Percentiles rank a stretch among this genome's conserved stretches.
phyloP scores from a whole-genome alignment of 1,140 invertebrate species.

The Thrips palmi region DNA sequence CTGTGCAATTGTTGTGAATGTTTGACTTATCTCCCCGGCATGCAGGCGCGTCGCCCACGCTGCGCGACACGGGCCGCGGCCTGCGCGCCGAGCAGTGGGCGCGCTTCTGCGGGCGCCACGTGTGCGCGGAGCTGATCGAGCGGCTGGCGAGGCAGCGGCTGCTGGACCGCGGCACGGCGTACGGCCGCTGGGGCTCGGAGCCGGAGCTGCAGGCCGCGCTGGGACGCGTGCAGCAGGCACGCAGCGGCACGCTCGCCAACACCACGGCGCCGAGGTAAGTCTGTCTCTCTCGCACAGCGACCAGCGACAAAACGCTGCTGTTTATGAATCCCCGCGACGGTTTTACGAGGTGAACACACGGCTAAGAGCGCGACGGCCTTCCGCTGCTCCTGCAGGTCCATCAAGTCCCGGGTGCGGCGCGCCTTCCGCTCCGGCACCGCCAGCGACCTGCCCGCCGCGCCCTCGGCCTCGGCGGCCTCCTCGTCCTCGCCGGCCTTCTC shows the following conservation, averaged over 20 bases:
- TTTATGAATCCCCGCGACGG: too few relatives aligned
- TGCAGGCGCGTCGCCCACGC: constrained; percentile 52
- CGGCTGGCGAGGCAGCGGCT: constrained; percentile 39
- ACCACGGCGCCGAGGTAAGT: too few relatives aligned
- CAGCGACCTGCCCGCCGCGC: constrained; percentile 17
- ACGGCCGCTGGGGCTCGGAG: constrained; percentile 35
- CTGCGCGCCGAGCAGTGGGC: constrained; percentile 63
- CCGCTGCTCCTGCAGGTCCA: constrained; percentile 22
- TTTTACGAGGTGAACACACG: too few relatives aligned
- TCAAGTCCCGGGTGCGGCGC: constrained; percentile 34
- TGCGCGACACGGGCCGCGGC: constrained; percentile 48
- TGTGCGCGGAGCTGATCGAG: constrained; percentile 55
- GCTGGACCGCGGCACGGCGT: constrained; percentile 32
- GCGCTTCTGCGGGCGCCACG: constrained; percentile 49
- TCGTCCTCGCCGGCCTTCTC: constrained; percentile 18
- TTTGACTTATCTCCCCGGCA: background rate
- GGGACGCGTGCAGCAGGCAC: too few relatives aligned
- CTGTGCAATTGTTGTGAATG: too few relatives aligned
- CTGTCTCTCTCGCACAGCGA: too few relatives aligned
- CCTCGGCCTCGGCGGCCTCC: constrained; percentile 6
- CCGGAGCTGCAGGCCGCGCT: too few relatives aligned
- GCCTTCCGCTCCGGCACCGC: constrained; percentile 29
- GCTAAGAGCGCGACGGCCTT: too few relatives aligned
- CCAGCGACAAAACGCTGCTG: too few relatives aligned
- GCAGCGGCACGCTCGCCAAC: too few relatives aligned